These are phyloP conservation scores for Caenorhabditis becei DNA, from an alignment of 2,888 invertebrate genomes.

Conservation along the genomic window DNA sequence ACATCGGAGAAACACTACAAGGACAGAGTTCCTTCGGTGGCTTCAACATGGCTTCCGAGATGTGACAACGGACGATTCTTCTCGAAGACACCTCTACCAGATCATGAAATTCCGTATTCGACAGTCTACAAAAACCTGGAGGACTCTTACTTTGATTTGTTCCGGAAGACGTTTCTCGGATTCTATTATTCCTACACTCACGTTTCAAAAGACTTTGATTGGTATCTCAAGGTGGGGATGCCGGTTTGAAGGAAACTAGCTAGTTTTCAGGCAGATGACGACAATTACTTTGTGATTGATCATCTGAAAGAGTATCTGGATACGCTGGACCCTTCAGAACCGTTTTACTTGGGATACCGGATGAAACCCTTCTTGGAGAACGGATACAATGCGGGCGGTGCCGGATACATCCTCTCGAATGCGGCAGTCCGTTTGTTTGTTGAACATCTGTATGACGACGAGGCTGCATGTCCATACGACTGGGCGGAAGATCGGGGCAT, in stretches of 20 bases:
- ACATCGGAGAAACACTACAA: conserved; percentile 57
- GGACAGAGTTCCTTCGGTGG: conserved; percentile 61
- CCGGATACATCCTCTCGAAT: conserved; percentile 71
- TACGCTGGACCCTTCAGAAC: conserved; percentile 60
- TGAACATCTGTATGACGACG: conserved; percentile 59
- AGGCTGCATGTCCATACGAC: conserved; percentile 66
- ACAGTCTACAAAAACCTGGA: conserved; percentile 66
- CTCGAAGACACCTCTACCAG: conserved; percentile 48
- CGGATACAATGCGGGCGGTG: conserved; percentile 74
- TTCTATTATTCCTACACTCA: conserved; percentile 67
- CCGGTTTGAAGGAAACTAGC: no score
- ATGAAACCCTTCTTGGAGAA: conserved; percentile 67
- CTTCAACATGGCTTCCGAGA: conserved; percentile 69
- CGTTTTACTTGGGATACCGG: conserved; percentile 69
- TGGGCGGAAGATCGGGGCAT: conserved; percentile 72
- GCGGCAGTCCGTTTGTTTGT: conserved; percentile 67
- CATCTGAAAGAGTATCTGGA: conserved; percentile 68
- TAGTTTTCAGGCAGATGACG: conserved; percentile 71
- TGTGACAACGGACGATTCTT: conserved; percentile 73
- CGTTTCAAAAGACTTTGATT: conserved; percentile 71
- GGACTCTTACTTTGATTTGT: conserved; percentile 66
- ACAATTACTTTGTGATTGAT: conserved; percentile 72
- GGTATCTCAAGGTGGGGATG: conserved; percentile 70
- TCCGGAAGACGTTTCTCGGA: conserved; percentile 67
- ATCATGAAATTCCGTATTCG: conserved; percentile 62